Evolutionary conservation across 2,113 vertebrate genomes (phyloP).

Genomic region (Hemibagrus wyckioides): DNA sequence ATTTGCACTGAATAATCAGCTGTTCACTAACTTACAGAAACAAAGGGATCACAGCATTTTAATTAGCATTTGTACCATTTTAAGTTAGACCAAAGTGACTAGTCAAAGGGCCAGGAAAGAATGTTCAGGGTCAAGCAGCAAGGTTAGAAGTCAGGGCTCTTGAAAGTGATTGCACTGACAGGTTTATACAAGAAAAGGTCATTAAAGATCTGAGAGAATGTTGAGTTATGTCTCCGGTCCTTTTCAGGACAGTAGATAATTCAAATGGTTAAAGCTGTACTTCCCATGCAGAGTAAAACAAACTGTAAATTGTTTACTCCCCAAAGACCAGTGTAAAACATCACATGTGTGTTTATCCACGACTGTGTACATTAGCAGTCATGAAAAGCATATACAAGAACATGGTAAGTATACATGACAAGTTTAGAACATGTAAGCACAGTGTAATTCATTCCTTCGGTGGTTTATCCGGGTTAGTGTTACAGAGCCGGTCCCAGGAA

Average conservation of each 20-base stretch:
- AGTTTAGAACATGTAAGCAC: conserved; percentile 3
- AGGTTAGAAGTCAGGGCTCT: background rate
- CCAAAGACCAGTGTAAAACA: background rate
- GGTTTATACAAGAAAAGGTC: background rate
- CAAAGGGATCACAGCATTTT: background rate
- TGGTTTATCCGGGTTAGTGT: background rate
- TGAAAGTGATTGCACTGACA: background rate
- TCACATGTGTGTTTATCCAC: background rate
- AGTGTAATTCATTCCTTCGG: background rate
- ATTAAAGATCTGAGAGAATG: background rate
- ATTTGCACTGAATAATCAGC: background rate
- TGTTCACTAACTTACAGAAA: background rate
- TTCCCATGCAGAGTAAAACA: background rate
- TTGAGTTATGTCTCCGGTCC: background rate
- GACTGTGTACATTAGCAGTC: background rate
- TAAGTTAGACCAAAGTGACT: background rate
- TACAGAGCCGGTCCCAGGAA: background rate
- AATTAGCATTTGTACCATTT: background rate
- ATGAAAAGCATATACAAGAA: conserved; percentile 3
- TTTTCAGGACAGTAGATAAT: background rate
- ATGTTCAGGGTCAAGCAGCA: background rate
- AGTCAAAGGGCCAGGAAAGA: background rate
- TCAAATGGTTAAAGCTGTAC: conserved; percentile 4
- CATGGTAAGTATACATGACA: conserved; percentile 1
- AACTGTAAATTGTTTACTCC: conserved; percentile 39